A percentile compares a stretch with the other conserved stretches of the same genome.
Evolutionary conservation across 2,113 vertebrate species (phyloP).

Genomic region (Suricata suricatta): DNA sequence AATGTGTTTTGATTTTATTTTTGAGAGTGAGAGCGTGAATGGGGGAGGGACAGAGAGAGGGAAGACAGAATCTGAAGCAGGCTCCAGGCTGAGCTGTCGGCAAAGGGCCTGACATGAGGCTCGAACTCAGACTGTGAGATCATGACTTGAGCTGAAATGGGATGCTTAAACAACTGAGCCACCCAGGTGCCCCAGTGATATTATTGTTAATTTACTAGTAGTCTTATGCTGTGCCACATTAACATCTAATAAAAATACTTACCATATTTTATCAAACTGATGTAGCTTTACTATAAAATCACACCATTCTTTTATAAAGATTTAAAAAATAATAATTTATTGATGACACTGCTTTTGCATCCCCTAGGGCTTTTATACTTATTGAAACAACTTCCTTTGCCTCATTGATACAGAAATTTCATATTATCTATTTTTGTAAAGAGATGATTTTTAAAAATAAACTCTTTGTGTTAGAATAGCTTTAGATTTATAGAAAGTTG

Average conservation of each 20-base stretch:
- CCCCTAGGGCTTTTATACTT: not conserved
- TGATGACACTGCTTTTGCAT: not conserved
- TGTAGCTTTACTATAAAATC: not conserved
- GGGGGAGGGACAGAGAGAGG: too few relatives aligned
- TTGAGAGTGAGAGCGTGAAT: too few relatives aligned
- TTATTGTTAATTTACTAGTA: too few relatives aligned
- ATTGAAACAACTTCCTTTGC: not conserved
- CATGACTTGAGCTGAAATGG: too few relatives aligned
- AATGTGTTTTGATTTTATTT: too few relatives aligned
- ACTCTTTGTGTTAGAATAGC: not conserved
- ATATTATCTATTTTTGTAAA: not conserved
- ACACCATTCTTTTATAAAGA: not conserved
- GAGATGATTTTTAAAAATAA: not conserved
- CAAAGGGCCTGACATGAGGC: too few relatives aligned
- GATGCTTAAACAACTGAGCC: too few relatives aligned
- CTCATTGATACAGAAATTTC: not conserved
- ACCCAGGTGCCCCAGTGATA: not conserved
- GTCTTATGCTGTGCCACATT: not conserved
- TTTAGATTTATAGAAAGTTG: not conserved
- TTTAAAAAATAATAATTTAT: not conserved
- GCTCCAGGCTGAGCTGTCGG: too few relatives aligned
- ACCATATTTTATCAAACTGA: slow-evolving; percentile 1
- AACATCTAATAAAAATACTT: not conserved
- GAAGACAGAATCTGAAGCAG: too few relatives aligned
- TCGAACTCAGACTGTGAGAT: too few relatives aligned